These are phyloP conservation scores for Phortica okadai DNA, from an alignment of 2,888 invertebrate genomes.

Conservation along the genomic window DNA sequence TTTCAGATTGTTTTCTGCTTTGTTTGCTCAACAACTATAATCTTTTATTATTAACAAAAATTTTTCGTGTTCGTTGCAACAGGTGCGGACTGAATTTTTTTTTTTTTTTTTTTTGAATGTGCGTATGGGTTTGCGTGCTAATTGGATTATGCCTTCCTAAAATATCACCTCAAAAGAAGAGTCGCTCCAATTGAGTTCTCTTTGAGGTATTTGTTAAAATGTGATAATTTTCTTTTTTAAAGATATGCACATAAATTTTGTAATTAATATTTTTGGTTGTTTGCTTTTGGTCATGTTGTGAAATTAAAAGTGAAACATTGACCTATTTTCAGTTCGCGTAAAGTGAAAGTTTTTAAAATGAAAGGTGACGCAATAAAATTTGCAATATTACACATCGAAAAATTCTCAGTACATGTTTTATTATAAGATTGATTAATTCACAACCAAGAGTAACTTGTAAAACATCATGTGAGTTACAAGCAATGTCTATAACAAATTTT, in stretches of 20 bases:
- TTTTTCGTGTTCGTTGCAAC: constrained; percentile 12
- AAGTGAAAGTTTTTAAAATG: neutral
- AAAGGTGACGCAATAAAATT: too few relatives aligned
- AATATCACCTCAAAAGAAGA: constrained; percentile 54
- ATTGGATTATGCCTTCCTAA: constrained; percentile 67
- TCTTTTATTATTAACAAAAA: constrained; percentile 41
- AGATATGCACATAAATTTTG: neutral
- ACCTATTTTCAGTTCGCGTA: neutral
- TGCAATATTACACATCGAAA: too few relatives aligned
- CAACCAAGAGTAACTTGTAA: neutral
- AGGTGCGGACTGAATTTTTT: constrained; percentile 17
- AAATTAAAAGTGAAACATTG: constrained; percentile 19
- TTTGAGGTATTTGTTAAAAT: constrained; percentile 44
- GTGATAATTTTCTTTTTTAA: constrained; percentile 1
- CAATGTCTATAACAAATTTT: constrained; percentile 57
- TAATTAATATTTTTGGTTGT: neutral
- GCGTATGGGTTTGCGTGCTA: constrained; percentile 49
- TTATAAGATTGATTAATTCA: too few relatives aligned
- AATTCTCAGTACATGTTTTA: too few relatives aligned
- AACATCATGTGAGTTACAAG: neutral
- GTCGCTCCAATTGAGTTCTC: constrained; percentile 21
- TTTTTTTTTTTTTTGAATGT: neutral
- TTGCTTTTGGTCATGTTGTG: constrained; percentile 3
- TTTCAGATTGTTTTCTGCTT: constrained; percentile 64
- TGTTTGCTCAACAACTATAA: constrained; percentile 62